Base-by-base conservation (phyloP, 2,797 vertebrate species). In the Lepilemur septentrionalis region DNA sequence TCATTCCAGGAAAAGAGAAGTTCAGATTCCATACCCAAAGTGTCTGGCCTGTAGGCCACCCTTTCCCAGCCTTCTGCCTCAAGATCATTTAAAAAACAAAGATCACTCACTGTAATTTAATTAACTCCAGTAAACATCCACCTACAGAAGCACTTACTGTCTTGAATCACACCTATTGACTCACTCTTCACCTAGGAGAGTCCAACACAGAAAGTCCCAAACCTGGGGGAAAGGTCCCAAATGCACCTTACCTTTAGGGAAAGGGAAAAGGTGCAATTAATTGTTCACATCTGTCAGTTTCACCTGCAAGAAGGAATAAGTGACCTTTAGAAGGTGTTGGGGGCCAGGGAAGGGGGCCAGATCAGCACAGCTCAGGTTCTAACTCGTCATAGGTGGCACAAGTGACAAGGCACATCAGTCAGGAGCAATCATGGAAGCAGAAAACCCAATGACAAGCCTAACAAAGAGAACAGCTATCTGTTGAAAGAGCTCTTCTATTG, bases 71-170 rank as follows among this genome's bases (percentile, higher is more conserved):
- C n/a, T 94, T 93, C 35, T 76, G 41, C 52, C 52, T 95, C n/a
- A 57, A 95, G 59, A 83, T 75, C 32, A 75, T 82, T 96, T 91
- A 89, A 87, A 79, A 94, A 93, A 75, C 89, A 96, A 95, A 95
- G 75, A 32, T 88, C 30, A n/a, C 18, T 72, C 65, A 35, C 48
- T 89, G 11, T 50, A n/a, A 94, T 85, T 85, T 61, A 67, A 82
- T 79, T 88, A 88, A 79, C 50, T 80, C 38, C 35, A 69, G 72
- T 78, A 81, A 95, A 82, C 57, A 69, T 35, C 69, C 35, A 86
- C 69, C 69, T 48, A 89, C 41, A 52, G 15, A 82, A 78, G 30
- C 22, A 52, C 76, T 43, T 70, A 30, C 43, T 85, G 69, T 82
- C 52, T 65, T 84, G 76, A 93, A 79, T 85, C n/a, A 8, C 61